Conservation (phyloP, 1,140 invertebrate genomes). For the Formica selysi region DNA sequence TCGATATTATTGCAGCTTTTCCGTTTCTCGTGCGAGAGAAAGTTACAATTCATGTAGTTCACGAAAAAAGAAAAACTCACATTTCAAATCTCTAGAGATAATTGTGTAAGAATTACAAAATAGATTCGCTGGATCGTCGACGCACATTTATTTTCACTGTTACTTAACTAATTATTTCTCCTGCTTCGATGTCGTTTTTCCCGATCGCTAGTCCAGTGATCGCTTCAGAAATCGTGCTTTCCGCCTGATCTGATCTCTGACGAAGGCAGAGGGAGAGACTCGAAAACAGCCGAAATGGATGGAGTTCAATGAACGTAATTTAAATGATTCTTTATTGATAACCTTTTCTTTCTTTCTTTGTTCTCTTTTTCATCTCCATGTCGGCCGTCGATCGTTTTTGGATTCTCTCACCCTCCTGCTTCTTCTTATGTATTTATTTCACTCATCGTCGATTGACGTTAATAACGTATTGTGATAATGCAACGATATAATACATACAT, state of each 20-base stretch:
- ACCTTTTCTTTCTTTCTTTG: neutral
- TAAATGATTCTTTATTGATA: constrained; percentile 8
- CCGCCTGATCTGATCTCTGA: constrained; percentile 66
- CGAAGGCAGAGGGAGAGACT: constrained; percentile 54
- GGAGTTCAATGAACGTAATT: constrained; percentile 23
- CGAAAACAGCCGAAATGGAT: constrained; percentile 56
- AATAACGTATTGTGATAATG: constrained; percentile 71
- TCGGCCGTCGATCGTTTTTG: constrained; percentile 53
- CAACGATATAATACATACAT: constrained; percentile 56
- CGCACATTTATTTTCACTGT: neutral
- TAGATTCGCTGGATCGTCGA: constrained; percentile 24
- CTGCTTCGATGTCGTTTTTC: constrained; percentile 20
- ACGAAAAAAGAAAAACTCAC: neutral
- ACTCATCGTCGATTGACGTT: constrained; percentile 61
- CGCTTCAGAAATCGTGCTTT: constrained; percentile 54
- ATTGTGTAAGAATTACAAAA: constrained; percentile 4
- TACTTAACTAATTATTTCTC: neutral
- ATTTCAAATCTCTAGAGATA: neutral
- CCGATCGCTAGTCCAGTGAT: constrained; percentile 25
- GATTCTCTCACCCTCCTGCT: constrained; percentile 55
- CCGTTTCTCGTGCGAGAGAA: neutral
- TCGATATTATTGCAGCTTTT: neutral
- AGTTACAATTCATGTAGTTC: neutral
- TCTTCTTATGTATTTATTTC: constrained; percentile 67
- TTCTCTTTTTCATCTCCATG: constrained; percentile 38